Percentiles rank a stretch among this genome's conserved stretches.
phyloP scores from a whole-genome alignment of 1,140 invertebrate species.

The Heliothis virescens region DNA sequence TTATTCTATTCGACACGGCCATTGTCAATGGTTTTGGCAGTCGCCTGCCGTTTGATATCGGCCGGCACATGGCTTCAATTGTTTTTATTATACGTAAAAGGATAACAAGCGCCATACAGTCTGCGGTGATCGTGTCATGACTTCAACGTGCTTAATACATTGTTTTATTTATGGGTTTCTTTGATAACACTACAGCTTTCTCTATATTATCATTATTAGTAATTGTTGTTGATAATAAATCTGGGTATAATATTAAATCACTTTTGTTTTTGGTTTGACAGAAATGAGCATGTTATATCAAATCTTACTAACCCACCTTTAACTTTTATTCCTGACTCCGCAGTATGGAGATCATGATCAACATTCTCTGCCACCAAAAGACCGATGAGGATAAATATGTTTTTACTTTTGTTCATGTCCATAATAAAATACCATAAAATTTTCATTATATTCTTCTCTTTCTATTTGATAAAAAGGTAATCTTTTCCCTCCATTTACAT shows the following conservation, averaged over 20 bases:
- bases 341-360: too few relatives aligned
- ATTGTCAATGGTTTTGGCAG: conserved; percentile 61
- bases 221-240: background rate
- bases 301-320: too few relatives aligned
- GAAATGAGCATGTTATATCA: too few relatives aligned
- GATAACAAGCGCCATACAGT: conserved; percentile 57
- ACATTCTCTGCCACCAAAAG: too few relatives aligned
- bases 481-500: conserved; percentile 54
- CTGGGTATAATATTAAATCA: background rate
- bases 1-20: conserved; percentile 39
- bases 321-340: too few relatives aligned
- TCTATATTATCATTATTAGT: background rate
- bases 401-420: background rate
- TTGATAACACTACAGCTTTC: conserved; percentile 1
- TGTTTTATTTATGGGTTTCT: conserved; percentile 13
- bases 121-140: conserved; percentile 49
- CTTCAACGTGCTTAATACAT: conserved; percentile 24
- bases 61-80: conserved; percentile 43
- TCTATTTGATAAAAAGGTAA: conserved; percentile 27
- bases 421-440: background rate
- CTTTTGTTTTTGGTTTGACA: background rate
- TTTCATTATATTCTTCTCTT: conserved; percentile 19
- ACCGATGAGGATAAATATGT: too few relatives aligned
- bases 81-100: conserved; percentile 55
- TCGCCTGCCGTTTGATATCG: conserved; percentile 49